Base-by-base conservation (phyloP, 2,113 vertebrate genomes). In the Collichthys lucidus region DNA sequence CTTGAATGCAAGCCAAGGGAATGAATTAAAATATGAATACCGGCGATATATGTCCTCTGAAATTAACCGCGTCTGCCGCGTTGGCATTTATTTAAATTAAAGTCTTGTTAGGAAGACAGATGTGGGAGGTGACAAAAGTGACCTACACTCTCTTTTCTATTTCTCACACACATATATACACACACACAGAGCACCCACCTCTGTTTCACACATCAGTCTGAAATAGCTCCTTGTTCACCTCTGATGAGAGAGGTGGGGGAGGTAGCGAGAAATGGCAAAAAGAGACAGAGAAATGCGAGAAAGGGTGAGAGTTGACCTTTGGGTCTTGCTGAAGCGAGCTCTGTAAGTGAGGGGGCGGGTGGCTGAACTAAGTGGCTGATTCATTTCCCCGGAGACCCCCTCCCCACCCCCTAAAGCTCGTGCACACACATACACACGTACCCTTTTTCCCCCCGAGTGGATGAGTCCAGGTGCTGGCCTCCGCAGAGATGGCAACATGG, bases 301-400 rank as follows among this genome's bases (percentile, higher is more conserved):
- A 88, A 87, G 89, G 90, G 90, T 93, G 92, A 91, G 92, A 91
- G 86, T 93, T 93, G 91, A 93, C 93, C 92, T 90, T 88, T 87
- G 77, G 85, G 80, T 91, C 91, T 49, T 55, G 86, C 83, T 82
- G 86, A 88, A 89, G 89, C 83, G 40, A 90, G 84, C 83, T 75
- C 90, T 90, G 83, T 93, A 93, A 94, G 92, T 93, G 91, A 93
- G 81, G 87, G 89, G 93, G 92, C 90, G 90, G 92, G 80, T 56
- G 79, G 68, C 79, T 90, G 81, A 85, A 89, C 92, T 94, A 92
- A 93, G 91, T 91, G 91, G 84, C 92, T 93, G 88, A 93, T 92
- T 94, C 88, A 92, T 93, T 91, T 88, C 91, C 87, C 88, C 62
- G 71, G 82, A 81, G 90, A 85, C 78, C 31, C 73, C 67, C 89